A percentile compares a stretch with the other conserved stretches of the same genome.
phyloP scores from a whole-genome alignment of 2,113 vertebrate genomes.

The Oostethus manadensis region DNA sequence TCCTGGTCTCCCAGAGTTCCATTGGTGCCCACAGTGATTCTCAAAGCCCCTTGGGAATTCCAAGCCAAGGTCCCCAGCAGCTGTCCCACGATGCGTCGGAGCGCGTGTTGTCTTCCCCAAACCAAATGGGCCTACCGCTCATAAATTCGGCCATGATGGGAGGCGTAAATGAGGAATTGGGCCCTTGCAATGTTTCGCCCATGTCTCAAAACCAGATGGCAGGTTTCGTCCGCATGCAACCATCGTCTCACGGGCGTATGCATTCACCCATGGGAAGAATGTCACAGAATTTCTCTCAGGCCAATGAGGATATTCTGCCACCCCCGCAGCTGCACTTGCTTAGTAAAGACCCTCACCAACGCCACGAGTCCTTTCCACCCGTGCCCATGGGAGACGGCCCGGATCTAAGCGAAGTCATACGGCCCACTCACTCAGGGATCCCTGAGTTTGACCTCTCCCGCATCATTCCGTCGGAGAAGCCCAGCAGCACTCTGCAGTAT shows the following conservation, averaged over 20 bases:
- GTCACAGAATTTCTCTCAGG: slow-evolving; percentile 73
- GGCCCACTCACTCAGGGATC: slow-evolving; percentile 87
- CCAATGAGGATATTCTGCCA: slow-evolving; percentile 79
- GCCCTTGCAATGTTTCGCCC: slow-evolving; percentile 78
- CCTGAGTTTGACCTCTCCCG: slow-evolving; percentile 95
- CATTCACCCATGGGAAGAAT: slow-evolving; percentile 64
- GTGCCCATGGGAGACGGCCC: slow-evolving; percentile 82
- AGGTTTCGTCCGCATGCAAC: slow-evolving; percentile 73
- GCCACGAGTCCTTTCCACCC: slow-evolving; percentile 66
- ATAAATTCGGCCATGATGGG: slow-evolving; percentile 81
- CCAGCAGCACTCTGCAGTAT: slow-evolving; percentile 97
- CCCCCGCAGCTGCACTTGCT: slow-evolving; percentile 82
- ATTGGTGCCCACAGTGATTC: slow-evolving; percentile 77
- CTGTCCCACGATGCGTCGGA: slow-evolving; percentile 83
- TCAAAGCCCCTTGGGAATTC: slow-evolving; percentile 88
- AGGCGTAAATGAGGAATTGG: slow-evolving; percentile 76
- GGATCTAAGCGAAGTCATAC: slow-evolving; percentile 93
- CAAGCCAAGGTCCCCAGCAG: slow-evolving; percentile 82
- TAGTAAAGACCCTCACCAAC: slow-evolving; percentile 75
- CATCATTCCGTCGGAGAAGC: slow-evolving; percentile 97
- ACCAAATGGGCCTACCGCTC: slow-evolving; percentile 83
- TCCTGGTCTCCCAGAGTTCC: slow-evolving; percentile 80
- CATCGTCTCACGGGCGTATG: slow-evolving; percentile 73
- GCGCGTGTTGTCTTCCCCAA: slow-evolving; percentile 83
- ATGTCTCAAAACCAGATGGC: slow-evolving; percentile 79